These are phyloP conservation scores for Xyliphius kryptos DNA, from an alignment of 2,113 vertebrate species.

Conservation along the genomic window DNA sequence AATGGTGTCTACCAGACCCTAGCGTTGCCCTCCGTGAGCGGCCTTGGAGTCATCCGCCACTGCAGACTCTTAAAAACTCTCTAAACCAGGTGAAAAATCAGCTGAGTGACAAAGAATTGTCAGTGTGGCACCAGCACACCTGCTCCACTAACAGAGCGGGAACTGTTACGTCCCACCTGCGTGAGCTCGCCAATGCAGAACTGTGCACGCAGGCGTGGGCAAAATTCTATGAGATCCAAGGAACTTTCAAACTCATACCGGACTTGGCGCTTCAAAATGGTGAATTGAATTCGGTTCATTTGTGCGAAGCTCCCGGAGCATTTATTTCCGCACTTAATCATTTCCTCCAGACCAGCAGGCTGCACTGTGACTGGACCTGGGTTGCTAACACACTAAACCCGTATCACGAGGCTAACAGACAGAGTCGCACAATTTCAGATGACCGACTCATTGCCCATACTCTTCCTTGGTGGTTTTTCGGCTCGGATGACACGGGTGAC, in stretches of 20 bases:
- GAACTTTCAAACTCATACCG: slow-evolving; percentile 73
- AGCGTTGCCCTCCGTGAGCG: slow-evolving; percentile 56
- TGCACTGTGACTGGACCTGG: slow-evolving; percentile 84
- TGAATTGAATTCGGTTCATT: slow-evolving; percentile 81
- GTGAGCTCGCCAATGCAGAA: slow-evolving; percentile 76
- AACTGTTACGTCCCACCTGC: slow-evolving; percentile 74
- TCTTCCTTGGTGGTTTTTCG: slow-evolving; percentile 85
- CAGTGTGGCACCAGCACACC: slow-evolving; percentile 89
- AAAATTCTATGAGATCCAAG: slow-evolving; percentile 87
- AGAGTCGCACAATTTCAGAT: slow-evolving; percentile 77
- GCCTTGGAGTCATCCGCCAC: slow-evolving; percentile 53
- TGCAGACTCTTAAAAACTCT: slow-evolving; percentile 76
- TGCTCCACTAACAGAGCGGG: slow-evolving; percentile 86
- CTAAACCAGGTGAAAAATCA: slow-evolving; percentile 87
- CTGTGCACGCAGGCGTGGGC: slow-evolving; percentile 94
- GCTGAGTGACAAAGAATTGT: slow-evolving; percentile 86
- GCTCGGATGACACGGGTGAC: slow-evolving; percentile 87
- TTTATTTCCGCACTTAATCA: slow-evolving; percentile 90
- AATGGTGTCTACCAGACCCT: slow-evolving; percentile 78
- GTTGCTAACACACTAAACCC: slow-evolving; percentile 86
- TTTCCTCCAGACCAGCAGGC: slow-evolving; percentile 72
- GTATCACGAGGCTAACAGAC: slow-evolving; percentile 84
- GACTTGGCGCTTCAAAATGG: slow-evolving; percentile 62
- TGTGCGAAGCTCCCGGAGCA: slow-evolving; percentile 90
- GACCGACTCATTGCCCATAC: slow-evolving; percentile 88